phyloP scores from a whole-genome alignment of 2,888 invertebrate species.

The Cordylochernes scorpioides region DNA sequence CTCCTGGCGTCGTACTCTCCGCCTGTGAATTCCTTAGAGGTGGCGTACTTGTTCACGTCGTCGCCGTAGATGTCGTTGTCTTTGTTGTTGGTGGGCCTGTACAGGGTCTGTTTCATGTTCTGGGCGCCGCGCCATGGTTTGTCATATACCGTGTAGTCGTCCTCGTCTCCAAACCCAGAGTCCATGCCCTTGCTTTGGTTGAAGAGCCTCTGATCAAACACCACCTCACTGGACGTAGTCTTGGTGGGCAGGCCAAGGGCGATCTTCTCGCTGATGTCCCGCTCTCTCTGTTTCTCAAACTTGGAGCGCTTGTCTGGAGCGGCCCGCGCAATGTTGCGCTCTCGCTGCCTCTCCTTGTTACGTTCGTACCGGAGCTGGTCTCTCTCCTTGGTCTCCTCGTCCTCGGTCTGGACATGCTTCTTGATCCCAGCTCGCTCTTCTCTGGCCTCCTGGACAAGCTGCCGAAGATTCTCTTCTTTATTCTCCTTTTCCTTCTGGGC shows the following conservation, averaged over 20 bases:
- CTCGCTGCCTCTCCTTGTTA: conserved; percentile 67
- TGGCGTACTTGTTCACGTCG: conserved; percentile 79
- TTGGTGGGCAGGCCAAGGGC: conserved; percentile 82
- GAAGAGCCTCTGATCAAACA: conserved; percentile 84
- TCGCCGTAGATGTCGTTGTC: conserved; percentile 64
- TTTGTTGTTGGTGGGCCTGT: conserved; percentile 51
- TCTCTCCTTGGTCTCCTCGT: conserved; percentile 40
- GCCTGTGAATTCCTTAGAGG: conserved; percentile 87
- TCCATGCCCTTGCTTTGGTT: conserved; percentile 73
- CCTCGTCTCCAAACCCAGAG: conserved; percentile 83
- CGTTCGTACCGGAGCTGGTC: conserved; percentile 63
- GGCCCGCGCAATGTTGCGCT: conserved; percentile 69
- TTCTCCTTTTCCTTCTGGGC: conserved; percentile 95
- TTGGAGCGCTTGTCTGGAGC: conserved; percentile 73
- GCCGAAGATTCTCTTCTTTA: conserved; percentile 75
- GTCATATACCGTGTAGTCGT: conserved; percentile 89
- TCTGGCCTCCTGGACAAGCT: conserved; percentile 76
- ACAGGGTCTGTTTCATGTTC: conserved; percentile 59
- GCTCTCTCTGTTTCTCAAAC: conserved; percentile 60
- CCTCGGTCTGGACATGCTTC: conserved; percentile 17
- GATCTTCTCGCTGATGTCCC: conserved; percentile 94
- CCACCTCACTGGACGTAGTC: conserved; percentile 39
- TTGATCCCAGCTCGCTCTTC: conserved; percentile 72
- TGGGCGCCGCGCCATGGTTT: conserved; percentile 86
- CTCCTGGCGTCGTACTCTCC: conserved; percentile 44